Evolutionary conservation across 2,888 invertebrate species (phyloP).

Genomic region (Tyria jacobaeae): DNA sequence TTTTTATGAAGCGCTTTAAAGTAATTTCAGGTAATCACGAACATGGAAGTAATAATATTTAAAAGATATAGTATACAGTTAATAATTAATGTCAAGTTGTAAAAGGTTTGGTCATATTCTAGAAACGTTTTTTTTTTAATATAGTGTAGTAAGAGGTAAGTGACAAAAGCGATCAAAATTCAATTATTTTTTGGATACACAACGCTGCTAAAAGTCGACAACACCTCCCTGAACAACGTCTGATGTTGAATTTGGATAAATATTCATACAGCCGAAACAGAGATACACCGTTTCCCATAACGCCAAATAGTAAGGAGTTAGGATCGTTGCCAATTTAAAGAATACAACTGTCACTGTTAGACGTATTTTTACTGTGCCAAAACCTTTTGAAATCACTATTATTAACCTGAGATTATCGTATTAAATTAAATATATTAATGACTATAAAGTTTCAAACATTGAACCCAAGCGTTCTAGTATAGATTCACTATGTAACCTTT

Average conservation of each 20-base stretch:
- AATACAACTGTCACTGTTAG: not conserved
- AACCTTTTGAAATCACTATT: not conserved
- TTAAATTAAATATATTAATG: not conserved
- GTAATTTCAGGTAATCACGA: too few relatives aligned
- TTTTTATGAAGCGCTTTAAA: not conserved
- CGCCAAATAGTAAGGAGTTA: not conserved
- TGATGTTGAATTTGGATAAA: not conserved
- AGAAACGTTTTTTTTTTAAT: too few relatives aligned
- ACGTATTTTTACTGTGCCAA: not conserved
- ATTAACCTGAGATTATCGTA: not conserved
- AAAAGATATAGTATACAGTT: too few relatives aligned
- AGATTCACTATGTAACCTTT: conserved; percentile 36
- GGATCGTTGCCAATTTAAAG: not conserved
- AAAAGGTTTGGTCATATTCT: too few relatives aligned
- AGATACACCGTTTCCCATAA: not conserved
- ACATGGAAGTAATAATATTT: too few relatives aligned
- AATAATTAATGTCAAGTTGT: too few relatives aligned
- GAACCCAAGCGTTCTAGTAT: conserved; percentile 7
- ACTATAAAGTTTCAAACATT: conserved; percentile 4
- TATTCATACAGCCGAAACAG: not conserved
- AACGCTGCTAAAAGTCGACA: too few relatives aligned
- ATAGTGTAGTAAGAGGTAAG: too few relatives aligned
- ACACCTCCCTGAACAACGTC: too few relatives aligned
- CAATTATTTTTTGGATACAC: too few relatives aligned
- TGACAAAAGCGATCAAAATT: too few relatives aligned